Percentiles rank a stretch among this genome's conserved stretches.
These are phyloP conservation scores for Dysidea cf. avara DNA, from an alignment of 37 sponge, comb jelly and placozoan species.

Conservation along the genomic window DNA sequence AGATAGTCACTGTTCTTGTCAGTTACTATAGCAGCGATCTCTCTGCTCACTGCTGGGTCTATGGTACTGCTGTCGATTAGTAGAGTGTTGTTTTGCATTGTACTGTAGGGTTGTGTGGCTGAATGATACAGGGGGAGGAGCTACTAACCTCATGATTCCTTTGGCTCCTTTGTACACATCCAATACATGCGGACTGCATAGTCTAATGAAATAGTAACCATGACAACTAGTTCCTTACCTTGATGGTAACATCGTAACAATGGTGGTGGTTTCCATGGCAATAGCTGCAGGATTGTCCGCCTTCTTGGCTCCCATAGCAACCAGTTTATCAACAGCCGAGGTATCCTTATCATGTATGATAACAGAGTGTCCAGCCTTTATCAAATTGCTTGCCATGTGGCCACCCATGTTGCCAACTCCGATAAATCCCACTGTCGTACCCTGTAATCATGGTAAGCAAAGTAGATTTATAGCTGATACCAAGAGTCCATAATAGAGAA, in stretches of 20 bases:
- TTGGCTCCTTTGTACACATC: conserved; percentile 65
- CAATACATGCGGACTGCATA: conserved; percentile 57
- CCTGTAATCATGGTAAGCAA: too few species aligned
- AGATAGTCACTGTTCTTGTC: conserved; percentile 58
- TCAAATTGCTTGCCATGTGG: conserved; percentile 90
- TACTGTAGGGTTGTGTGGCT: conserved; percentile 3
- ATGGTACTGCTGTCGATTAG: conserved; percentile 96
- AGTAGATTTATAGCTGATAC: too few species aligned
- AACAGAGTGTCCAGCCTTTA: conserved; percentile 67
- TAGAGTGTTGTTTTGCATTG: conserved; percentile 55
- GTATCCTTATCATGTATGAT: conserved; percentile 76
- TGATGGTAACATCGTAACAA: conserved; percentile 89
- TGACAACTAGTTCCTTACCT: conserved; percentile 10
- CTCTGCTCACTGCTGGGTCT: conserved; percentile 67
- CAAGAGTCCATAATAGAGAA: too few species aligned
- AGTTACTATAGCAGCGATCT: conserved; percentile 38
- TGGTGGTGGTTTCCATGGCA: conserved; percentile 49
- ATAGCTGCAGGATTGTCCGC: conserved; percentile 68
- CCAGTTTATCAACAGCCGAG: conserved; percentile 39
- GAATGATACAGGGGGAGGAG: not conserved
- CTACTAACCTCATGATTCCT: conserved; percentile 66
- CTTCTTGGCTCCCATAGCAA: conserved; percentile 58
- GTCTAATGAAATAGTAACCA: conserved; percentile 4
- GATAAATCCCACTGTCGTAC: conserved; percentile 89
- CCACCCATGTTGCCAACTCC: conserved; percentile 99